Base-by-base conservation (phyloP, 1,140 invertebrate genomes). In the Trichogramma pretiosum region DNA sequence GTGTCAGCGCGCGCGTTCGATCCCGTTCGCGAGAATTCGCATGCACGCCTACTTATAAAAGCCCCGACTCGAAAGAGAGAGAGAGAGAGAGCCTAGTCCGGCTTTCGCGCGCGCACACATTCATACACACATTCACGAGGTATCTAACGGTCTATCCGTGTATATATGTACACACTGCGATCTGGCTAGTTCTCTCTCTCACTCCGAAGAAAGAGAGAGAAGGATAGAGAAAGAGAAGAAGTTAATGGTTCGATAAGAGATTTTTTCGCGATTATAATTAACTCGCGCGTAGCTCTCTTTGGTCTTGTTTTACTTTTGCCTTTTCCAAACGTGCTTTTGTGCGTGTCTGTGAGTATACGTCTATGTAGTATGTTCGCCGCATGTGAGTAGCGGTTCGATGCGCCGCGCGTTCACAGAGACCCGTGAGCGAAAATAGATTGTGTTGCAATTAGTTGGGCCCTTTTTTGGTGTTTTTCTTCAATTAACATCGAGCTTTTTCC, bases 181-280 rank as follows among this genome's bases (percentile, higher is more conserved):
- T n/a, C n/a, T n/a, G n/a, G n/a, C n/a, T n/a, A n/a, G n/a, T n/a
- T n/a, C n/a, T n/a, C n/a, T n/a, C n/a, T n/a, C n/a, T n/a, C n/a
- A n/a, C n/a, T n/a, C n/a, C n/a, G n/a, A n/a, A n/a, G n/a, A n/a
- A n/a, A 16, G 35, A 18, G 33, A 14, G 40, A 44, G 48, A 40
- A 35, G 21, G 39, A 37, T 34, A 45, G 24, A 28, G 24, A 28
- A 11, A 28, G 48, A 40, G 48, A 41, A 49, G 41, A 50, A 50
- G 42, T 50, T 50, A 46, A 46, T 50, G 48, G 42, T 41, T 50
- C 48, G 42, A 50, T 50, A 50, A 50, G 42, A 14, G 36, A 50
- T 50, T 50, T 50, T 45, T 50, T 50, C 36, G 3, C 42, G 36
- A 50, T 50, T 50, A 46, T 50, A 50, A 46, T 50, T 50, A 50